Evolutionary conservation across 2,113 vertebrate species (phyloP), one percentile per base, ranked within the genome.

Genomic region (Oreochromis tanganicae): DNA sequence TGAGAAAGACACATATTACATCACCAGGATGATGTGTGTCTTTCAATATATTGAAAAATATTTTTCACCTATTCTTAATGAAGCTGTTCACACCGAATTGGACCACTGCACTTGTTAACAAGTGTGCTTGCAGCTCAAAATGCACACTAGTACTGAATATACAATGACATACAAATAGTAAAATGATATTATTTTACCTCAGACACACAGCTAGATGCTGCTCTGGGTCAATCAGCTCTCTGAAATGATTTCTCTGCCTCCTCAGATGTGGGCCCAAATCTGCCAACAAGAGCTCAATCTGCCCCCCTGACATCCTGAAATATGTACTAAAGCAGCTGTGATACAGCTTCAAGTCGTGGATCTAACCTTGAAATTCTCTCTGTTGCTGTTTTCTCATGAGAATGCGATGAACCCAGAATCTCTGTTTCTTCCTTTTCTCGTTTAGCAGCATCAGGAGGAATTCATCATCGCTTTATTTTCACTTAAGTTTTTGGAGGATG

Each of bases 101-200:
- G 32, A 66, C 32, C 17, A 66, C 61, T 66, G 61, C 61, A 66
- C 10, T 38, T 38, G 10, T 38, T 11, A 63, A 63, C 16, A 66
- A 66, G 17, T 66, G 17, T 66, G 10, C 17, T 1, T 38, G 17
- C 32, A 66, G 10, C 32, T 36, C 0, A 10, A 61, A 61, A 10
- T 61, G 32, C 3, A 0, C 32, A 66, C 61, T n/a, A 38, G 0
- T 38, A 38, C 1, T 38, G 36, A 66, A 36, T 0, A 63, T 63
- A 63, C 59, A 63, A 66, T 66, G 61, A 66, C n/a, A 66, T 36
- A 10, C 61, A 3, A 66, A 66, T n/a, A 66, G 17, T 66, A n/a
- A 66, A 66, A 36, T 38, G 10, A 36, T 38, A 38, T 17, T 66
- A 66, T 36, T 38, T 66, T 66, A 66, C 61, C 32, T 66, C 9